Conservation (phyloP, 1,140 invertebrate species). For the Bombus superbus region DNA sequence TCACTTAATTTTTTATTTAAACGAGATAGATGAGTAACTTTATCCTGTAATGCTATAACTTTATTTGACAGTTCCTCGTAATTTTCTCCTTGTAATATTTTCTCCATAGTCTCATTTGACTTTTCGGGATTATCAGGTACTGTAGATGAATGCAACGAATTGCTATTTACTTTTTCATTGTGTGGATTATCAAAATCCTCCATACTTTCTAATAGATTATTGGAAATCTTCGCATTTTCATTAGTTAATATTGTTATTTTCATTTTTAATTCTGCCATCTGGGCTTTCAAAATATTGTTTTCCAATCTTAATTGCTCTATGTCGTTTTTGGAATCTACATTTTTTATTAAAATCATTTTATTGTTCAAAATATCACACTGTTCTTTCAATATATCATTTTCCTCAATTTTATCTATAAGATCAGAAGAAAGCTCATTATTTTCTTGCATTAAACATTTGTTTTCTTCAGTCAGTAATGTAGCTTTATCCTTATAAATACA, state of each 20-base stretch:
- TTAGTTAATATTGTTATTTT: slow-evolving; percentile 40
- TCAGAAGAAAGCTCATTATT: slow-evolving; percentile 50
- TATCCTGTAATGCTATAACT: slow-evolving; percentile 52
- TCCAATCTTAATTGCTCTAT: slow-evolving; percentile 34
- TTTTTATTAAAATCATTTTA: slow-evolving; percentile 40
- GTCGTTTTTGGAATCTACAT: slow-evolving; percentile 19
- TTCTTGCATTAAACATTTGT: slow-evolving; percentile 28
- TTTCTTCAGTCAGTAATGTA: slow-evolving; percentile 39
- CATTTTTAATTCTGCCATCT: slow-evolving; percentile 51
- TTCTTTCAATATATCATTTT: slow-evolving; percentile 42
- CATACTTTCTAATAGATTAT: slow-evolving; percentile 27
- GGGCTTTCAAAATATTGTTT: slow-evolving; percentile 43
- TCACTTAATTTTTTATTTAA: slow-evolving; percentile 70
- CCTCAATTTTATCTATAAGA: slow-evolving; percentile 53
- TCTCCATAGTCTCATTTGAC: slow-evolving; percentile 56
- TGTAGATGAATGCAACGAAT: slow-evolving; percentile 4
- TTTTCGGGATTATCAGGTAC: slow-evolving; percentile 9
- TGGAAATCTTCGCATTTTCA: slow-evolving; percentile 50
- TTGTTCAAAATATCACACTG: slow-evolving; percentile 27
- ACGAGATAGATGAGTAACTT: slow-evolving; percentile 57
- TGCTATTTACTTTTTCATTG: slow-evolving; percentile 27
- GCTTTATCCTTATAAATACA: slow-evolving; percentile 43
- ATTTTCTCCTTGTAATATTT: slow-evolving; percentile 39
- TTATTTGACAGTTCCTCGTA: slow-evolving; percentile 39
- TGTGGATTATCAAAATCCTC: not conserved